Evolutionary conservation across 1,140 invertebrate genomes (phyloP), one percentile per base, ranked within the genome.

Genomic region (Zaprionus ghesquierei): DNA sequence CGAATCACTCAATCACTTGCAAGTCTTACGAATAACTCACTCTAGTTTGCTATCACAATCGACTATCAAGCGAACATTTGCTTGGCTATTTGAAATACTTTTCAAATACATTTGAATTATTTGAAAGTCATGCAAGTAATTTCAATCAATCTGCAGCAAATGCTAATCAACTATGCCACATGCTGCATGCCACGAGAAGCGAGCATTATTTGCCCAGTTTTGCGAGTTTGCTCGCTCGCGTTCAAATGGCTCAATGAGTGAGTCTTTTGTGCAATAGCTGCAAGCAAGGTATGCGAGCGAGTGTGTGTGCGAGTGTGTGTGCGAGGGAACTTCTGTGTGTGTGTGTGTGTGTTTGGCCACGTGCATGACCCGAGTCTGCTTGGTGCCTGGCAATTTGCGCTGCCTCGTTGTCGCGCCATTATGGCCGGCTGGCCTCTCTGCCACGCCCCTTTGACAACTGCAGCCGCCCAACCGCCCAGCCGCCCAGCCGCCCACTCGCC

Each of bases 341-440:
- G 41, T 66, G 54, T 59, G 54, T 65, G 44, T 59, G 54, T 59
- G 20, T 71, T 33, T 27, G 54, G 35, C 69, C 69, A 72, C 69
- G 69, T 68, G 69, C 54, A 72, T 68, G 64, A 73, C 70, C 63
- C 69, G 55, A 72, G 69, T 55, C 56, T 60, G 63, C 55, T 55
- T 68, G 63, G 70, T 61, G 70, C 65, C 65, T 73, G 64, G 70
- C 56, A 73, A 73, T 69, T 69, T 69, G 70, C 63, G 49, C 64
- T 63, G 63, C 54, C 75, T 71, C 75, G 62, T 70, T 75, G 79
- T 68, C 75, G 79, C 75, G 79, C 77, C 79, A 82, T 82, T 82
- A 65, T 82, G 79, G 46, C 65, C 71, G 63, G 71, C 66, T 82
- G 62, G 56, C 35, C 35, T 9, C 35, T 9, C 27, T 33, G 76